Evolutionary conservation across 2,888 invertebrate species (phyloP).

Genomic region (Lagria hirta): DNA sequence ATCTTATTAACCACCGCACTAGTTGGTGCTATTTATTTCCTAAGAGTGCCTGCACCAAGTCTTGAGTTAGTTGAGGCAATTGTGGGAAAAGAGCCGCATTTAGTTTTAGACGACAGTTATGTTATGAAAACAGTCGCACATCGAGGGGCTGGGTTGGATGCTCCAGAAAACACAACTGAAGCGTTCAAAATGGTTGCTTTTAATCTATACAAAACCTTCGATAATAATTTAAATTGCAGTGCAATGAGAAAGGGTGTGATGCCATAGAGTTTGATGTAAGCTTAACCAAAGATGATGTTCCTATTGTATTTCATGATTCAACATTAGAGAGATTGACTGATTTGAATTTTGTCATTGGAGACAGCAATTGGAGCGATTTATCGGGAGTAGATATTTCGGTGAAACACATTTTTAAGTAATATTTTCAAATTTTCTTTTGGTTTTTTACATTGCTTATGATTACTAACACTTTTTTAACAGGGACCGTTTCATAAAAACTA

Average conservation of each 20-base stretch:
- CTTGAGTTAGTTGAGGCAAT: constrained; percentile 56
- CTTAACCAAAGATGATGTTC: constrained; percentile 71
- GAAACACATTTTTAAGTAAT: constrained; percentile 69
- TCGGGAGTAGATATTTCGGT: constrained; percentile 65
- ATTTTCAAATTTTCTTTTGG: constrained; percentile 7
- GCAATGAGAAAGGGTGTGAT: constrained; percentile 69
- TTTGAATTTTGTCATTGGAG: constrained; percentile 56
- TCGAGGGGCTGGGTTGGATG: constrained; percentile 73
- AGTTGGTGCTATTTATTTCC: constrained; percentile 54
- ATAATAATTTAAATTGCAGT: constrained; percentile 56
- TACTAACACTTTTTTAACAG: constrained; percentile 51
- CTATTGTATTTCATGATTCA: constrained; percentile 75
- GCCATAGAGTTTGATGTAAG: constrained; percentile 78
- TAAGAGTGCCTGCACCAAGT: constrained; percentile 55
- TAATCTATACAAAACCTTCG: constrained; percentile 5
- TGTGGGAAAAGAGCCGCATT: constrained; percentile 56
- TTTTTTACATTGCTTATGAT: constrained; percentile 4
- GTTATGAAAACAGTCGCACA: constrained; percentile 70
- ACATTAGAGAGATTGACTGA: constrained; percentile 68
- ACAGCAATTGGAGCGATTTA: constrained; percentile 65
- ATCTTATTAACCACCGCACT: constrained; percentile 40
- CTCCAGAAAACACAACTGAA: constrained; percentile 76
- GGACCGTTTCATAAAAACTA: constrained; percentile 61
- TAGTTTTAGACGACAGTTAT: constrained; percentile 54
- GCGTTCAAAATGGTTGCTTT: constrained; percentile 68